phyloP scores from a whole-genome alignment of 2,113 vertebrate species.

The Pterocles burchelli region DNA sequence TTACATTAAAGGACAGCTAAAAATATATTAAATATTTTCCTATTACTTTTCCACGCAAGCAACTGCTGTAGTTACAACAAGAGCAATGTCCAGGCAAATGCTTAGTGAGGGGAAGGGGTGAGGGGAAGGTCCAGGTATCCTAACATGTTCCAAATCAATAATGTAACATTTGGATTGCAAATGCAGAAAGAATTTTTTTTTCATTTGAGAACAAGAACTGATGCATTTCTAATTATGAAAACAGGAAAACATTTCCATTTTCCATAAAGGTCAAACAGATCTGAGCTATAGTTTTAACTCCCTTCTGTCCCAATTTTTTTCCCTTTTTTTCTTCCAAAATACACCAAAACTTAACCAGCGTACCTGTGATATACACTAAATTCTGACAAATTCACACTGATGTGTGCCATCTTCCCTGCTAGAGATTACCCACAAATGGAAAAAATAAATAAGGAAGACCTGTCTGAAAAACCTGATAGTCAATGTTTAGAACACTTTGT shows the following conservation, averaged over 20 bases:
- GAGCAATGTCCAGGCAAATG: neutral
- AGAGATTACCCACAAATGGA: neutral
- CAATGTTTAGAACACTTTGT: neutral
- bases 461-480: neutral
- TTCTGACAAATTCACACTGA: neutral
- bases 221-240: neutral
- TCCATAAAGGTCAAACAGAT: neutral
- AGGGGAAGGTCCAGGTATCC: neutral
- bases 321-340: neutral
- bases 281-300: neutral
- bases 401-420: neutral
- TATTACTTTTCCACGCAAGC: constrained; percentile 60
- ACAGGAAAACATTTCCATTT: neutral
- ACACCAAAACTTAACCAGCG: neutral
- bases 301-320: neutral
- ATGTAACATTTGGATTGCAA: neutral
- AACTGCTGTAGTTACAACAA: constrained; percentile 46
- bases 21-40: constrained; percentile 71
- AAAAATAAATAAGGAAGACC: neutral
- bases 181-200: neutral
- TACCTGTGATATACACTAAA: neutral
- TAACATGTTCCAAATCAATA: neutral
- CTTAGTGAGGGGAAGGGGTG: neutral
- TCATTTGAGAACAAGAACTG: neutral
- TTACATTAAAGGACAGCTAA: constrained; percentile 71